phyloP scores from a whole-genome alignment of 2,113 vertebrate genomes.

The Eulemur macaco region DNA sequence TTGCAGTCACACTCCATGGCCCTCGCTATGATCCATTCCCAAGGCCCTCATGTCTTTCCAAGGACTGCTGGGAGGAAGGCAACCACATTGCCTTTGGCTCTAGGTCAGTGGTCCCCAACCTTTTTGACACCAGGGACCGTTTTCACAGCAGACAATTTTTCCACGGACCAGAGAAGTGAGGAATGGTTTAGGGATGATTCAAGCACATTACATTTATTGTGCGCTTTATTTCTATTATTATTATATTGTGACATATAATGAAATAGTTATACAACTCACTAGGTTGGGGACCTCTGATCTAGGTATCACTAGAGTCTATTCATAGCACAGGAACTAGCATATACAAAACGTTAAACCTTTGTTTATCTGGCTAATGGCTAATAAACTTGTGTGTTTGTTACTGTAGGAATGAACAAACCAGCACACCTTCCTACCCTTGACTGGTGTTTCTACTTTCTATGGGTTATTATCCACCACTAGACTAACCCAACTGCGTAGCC shows the following conservation, averaged over 20 bases:
- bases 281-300: too few relatives aligned
- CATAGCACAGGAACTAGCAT: neutral
- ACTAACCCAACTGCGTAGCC: neutral
- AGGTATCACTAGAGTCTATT: neutral
- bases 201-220: too few relatives aligned
- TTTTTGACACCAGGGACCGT: too few relatives aligned
- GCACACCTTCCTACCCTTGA: neutral
- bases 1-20: too few relatives aligned
- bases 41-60: neutral
- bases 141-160: too few relatives aligned
- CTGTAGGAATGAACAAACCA: neutral
- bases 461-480: neutral
- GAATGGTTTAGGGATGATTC: too few relatives aligned
- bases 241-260: too few relatives aligned
- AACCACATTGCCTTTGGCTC: neutral
- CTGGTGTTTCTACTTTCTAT: neutral
- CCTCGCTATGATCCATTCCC: neutral
- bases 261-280: too few relatives aligned
- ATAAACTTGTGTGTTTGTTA: neutral
- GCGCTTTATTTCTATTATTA: too few relatives aligned
- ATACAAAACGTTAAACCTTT: neutral
- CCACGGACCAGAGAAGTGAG: too few relatives aligned
- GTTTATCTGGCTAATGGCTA: neutral
- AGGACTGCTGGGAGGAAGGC: neutral
- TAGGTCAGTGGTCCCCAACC: neutral